Conservation (phyloP, 1,140 invertebrate genomes). For the Cydia strobilella region DNA sequence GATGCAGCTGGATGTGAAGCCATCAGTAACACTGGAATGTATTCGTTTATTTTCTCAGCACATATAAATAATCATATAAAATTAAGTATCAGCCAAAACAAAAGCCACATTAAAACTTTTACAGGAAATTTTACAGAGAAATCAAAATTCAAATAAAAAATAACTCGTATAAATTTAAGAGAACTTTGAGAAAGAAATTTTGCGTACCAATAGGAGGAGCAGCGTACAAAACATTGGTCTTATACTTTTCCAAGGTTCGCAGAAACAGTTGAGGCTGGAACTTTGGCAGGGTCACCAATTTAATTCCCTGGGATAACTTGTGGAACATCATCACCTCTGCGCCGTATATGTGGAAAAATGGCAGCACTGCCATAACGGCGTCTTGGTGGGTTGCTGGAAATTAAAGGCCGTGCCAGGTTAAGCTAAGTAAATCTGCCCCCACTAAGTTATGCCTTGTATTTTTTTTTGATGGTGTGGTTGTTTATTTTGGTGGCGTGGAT, state of each 20-base stretch:
- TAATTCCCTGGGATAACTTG: constrained; percentile 82
- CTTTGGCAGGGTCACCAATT: constrained; percentile 86
- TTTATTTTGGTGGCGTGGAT: too few relatives aligned
- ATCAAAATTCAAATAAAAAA: too few relatives aligned
- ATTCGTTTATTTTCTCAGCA: too few relatives aligned
- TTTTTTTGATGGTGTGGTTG: too few relatives aligned
- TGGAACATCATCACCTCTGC: constrained; percentile 82
- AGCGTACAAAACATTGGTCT: constrained; percentile 80
- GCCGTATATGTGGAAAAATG: constrained; percentile 94
- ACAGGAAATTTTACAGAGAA: too few relatives aligned
- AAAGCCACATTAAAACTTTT: too few relatives aligned
- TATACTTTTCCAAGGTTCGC: constrained; percentile 80
- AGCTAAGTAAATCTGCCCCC: too few relatives aligned
- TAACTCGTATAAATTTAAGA: too few relatives aligned
- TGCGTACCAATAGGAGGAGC: constrained; percentile 83
- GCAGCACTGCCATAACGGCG: constrained; percentile 84
- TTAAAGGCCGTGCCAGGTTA: too few relatives aligned
- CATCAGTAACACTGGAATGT: constrained; percentile 71
- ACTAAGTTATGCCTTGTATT: too few relatives aligned
- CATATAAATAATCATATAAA: too few relatives aligned
- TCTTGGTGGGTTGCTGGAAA: constrained; percentile 81
- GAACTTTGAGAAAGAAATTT: not conserved
- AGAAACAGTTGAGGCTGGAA: constrained; percentile 85
- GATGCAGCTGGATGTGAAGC: constrained; percentile 69
- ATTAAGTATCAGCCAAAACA: too few relatives aligned